Evolutionary conservation across 2,797 vertebrate genomes (phyloP).

Genomic region (Serranus cabrilla): DNA sequence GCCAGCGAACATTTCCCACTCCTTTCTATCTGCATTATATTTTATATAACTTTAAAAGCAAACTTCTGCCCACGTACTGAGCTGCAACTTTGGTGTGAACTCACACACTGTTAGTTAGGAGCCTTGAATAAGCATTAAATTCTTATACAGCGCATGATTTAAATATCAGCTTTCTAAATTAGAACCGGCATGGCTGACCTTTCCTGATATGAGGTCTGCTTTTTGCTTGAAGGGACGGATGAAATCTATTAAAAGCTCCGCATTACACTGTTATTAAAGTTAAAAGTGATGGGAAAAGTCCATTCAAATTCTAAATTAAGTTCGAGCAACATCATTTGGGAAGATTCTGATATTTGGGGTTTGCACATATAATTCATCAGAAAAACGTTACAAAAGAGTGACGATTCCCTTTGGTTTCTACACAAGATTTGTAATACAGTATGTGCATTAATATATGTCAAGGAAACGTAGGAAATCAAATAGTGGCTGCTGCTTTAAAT

Average conservation of each 20-base stretch:
- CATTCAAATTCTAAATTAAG: slow-evolving; percentile 25
- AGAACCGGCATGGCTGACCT: slow-evolving; percentile 30
- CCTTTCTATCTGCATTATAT: slow-evolving; percentile 13
- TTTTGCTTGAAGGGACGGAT: slow-evolving; percentile 1
- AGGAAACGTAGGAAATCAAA: neutral
- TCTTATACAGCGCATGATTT: slow-evolving; percentile 34
- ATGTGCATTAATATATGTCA: slow-evolving; percentile 1
- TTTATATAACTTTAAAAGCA: slow-evolving; percentile 35
- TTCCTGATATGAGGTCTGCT: slow-evolving; percentile 21
- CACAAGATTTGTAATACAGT: neutral
- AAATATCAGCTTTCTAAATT: slow-evolving; percentile 49
- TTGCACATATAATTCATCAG: neutral
- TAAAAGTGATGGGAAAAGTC: slow-evolving; percentile 14
- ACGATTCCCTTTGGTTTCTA: neutral
- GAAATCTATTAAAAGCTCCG: slow-evolving; percentile 22
- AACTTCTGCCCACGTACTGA: slow-evolving; percentile 19
- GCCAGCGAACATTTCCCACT: slow-evolving; percentile 33
- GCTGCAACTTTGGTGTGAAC: slow-evolving; percentile 21
- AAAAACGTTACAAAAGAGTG: neutral
- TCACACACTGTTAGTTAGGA: neutral
- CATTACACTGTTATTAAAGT: slow-evolving; percentile 20
- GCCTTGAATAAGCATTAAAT: slow-evolving; percentile 28
- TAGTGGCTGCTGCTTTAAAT: neutral
- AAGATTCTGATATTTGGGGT: neutral
- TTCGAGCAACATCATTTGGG: neutral